Evolutionary conservation across 2,113 vertebrate species (phyloP), one percentile per base, ranked within the genome.

Genomic region (Datnioides undecimradiatus): DNA sequence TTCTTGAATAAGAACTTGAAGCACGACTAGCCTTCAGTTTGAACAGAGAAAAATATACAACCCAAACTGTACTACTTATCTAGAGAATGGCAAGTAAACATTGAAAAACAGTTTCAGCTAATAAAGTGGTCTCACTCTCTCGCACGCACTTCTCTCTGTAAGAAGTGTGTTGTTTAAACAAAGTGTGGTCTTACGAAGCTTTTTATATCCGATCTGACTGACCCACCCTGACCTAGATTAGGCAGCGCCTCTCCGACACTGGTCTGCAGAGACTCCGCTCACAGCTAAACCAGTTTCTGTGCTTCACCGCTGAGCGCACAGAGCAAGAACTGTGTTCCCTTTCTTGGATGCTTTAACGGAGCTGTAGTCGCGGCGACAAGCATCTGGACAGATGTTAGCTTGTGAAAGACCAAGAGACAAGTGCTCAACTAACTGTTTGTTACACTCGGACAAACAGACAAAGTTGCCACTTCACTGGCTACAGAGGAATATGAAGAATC

Each of bases 71-170:
- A 88, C 68, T 83, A 72, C 75, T 77, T 43, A 82, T 69, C 88
- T 89, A 88, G 73, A 91, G 87, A 88, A 85, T 86, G 89, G 86
- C 84, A 86, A 87, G 91, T 91, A 91, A 91, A 92, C 88, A 84
- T 76, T 86, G 85, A 80, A 90, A 89, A 84, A 91, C 51, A 8
- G 71, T 70, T 72, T 70, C 33, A 55, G 83, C 87, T 86, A 85
- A 80, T 64, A 88, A 87, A 88, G 89, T 91, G 88, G 90, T 91
- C 90, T 83, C 69, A 52, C 40, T 91, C 90, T 83, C 69, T 57
- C 40, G 51, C 41, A 12, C 63, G 75, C 74, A 79, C 83, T 59
- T 64, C 77, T 34, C 67, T 85, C 79, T 27, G 71, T 36, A 48
- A 65, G 71, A 87, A 90, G 80, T 85, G 85, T 74, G 76, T 80